Percentiles rank a stretch among this genome's conserved stretches.
Conservation (phyloP, 2,113 vertebrate genomes). For the Lampris megalopsis region DNA sequence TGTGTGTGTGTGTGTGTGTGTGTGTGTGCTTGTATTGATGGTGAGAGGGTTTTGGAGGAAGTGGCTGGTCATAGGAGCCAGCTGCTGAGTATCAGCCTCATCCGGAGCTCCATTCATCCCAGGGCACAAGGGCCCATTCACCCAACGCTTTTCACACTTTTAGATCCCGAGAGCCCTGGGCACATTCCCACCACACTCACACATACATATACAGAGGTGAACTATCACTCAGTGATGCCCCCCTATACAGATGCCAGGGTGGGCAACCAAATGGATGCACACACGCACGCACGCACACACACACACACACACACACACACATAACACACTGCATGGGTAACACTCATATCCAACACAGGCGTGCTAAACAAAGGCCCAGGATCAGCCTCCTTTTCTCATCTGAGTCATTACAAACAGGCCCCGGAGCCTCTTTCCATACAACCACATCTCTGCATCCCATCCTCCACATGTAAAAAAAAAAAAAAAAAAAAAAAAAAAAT, state of each 20-base stretch:
- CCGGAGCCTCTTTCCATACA: conserved; percentile 25
- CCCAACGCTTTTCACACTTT: conserved; percentile 63
- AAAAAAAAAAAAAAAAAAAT: conserved; percentile 26
- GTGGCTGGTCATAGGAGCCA: conserved; percentile 68
- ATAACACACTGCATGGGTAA: neutral
- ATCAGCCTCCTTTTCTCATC: conserved; percentile 54
- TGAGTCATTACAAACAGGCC: conserved; percentile 68
- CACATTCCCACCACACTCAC: conserved; percentile 47
- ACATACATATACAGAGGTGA: conserved; percentile 53
- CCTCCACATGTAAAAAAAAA: conserved; percentile 27
- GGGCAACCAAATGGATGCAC: conserved; percentile 35
- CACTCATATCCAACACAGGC: neutral
- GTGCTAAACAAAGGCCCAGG: conserved; percentile 41
- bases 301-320: conserved; percentile 28
- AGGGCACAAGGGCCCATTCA: conserved; percentile 78
- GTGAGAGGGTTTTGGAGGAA: conserved; percentile 64
- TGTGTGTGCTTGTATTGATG: conserved; percentile 42
- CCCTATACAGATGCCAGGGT: conserved; percentile 50
- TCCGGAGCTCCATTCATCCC: conserved; percentile 78
- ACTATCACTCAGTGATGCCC: conserved; percentile 59
- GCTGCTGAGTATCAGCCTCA: conserved; percentile 75
- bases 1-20: conserved; percentile 2
- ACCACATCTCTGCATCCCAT: conserved; percentile 36
- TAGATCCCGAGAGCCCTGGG: conserved; percentile 33
- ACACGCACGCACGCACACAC: conserved; percentile 2